Base-by-base conservation (phyloP, 2,888 invertebrate genomes). In the Thumatha senex region DNA sequence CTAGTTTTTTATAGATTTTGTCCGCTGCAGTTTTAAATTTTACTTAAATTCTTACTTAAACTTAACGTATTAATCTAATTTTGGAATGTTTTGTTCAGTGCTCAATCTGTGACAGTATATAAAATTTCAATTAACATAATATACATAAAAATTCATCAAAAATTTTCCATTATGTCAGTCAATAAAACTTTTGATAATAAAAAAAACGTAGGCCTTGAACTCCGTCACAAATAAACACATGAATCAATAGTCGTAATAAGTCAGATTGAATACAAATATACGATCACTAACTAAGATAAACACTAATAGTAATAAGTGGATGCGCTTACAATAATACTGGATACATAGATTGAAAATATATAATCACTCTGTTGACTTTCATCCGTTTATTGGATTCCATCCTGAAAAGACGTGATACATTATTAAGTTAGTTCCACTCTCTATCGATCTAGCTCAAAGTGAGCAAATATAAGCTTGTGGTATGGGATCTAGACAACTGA, bases 151-250 rank as follows among this genome's bases (percentile, higher is more conserved):
- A 56, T 56, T 51, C 42, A 48, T 66, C 50, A 50, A 67, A 67
- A 67, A 58, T 36, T 45, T 38, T 40, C 40, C 60, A 51, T 49
- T 54, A 59, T 58, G 56, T 64, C 61, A 52, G 50, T 49, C 59
- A 63, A 62, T 61, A 51, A 48, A 54, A 55, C 8, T 65, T 54
- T 68, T 69, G 67, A 67, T 60, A 63, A 57, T 56, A 58, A 61
- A 56, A 63, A 50, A 50, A 61, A 58, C 45, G 45, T 71, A 80
- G 78, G 79, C 74, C 82, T 80, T 78, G 79, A 78, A 80, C 78
- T 68, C 79, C 77, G 31, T 46, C 58, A 58, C 51, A 46, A 64
- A 61, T 15, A 51, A 47, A 61, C 48, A 56, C 56, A 57, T 51
- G 13, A 55, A 46, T 74, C 69, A n/a, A n/a, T n/a, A n/a, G n/a